These are phyloP conservation scores for Drosophila kohkoa DNA, from an alignment of 1,140 invertebrate species.

Conservation along the genomic window DNA sequence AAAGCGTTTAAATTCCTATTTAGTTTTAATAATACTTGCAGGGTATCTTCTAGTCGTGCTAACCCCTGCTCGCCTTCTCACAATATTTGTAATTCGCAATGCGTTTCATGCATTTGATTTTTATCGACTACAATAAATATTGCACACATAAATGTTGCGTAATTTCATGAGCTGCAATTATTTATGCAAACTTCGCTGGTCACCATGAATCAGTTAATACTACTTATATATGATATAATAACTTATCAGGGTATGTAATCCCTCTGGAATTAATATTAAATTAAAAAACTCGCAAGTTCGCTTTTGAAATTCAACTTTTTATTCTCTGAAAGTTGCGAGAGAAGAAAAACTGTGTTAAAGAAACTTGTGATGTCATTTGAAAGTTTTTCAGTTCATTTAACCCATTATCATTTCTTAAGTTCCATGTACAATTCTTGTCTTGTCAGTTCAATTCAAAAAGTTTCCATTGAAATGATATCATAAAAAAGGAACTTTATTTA, in stretches of 20 bases:
- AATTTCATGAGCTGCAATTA: background rate
- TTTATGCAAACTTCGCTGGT: background rate
- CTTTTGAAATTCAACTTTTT: background rate
- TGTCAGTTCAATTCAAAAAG: background rate
- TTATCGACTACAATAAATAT: background rate
- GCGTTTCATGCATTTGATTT: background rate
- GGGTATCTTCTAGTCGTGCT: background rate
- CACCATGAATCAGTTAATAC: background rate
- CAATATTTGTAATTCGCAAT: background rate
- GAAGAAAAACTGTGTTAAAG: slow-evolving; percentile 1
- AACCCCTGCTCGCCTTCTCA: background rate
- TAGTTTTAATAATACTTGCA: background rate
- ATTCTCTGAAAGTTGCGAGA: background rate
- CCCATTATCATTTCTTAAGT: slow-evolving; percentile 4
- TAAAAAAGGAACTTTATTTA: background rate
- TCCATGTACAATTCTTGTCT: background rate
- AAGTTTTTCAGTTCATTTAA: slow-evolving; percentile 16
- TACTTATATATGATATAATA: background rate
- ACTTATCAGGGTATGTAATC: too few relatives aligned
- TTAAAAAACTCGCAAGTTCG: background rate
- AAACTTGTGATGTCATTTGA: slow-evolving; percentile 6
- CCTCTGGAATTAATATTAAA: background rate
- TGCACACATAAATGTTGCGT: background rate
- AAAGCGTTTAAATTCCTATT: too few relatives aligned
- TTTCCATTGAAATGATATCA: background rate